phyloP scores from a whole-genome alignment of 2,797 vertebrate species.

The Bradypodion ventrale region DNA sequence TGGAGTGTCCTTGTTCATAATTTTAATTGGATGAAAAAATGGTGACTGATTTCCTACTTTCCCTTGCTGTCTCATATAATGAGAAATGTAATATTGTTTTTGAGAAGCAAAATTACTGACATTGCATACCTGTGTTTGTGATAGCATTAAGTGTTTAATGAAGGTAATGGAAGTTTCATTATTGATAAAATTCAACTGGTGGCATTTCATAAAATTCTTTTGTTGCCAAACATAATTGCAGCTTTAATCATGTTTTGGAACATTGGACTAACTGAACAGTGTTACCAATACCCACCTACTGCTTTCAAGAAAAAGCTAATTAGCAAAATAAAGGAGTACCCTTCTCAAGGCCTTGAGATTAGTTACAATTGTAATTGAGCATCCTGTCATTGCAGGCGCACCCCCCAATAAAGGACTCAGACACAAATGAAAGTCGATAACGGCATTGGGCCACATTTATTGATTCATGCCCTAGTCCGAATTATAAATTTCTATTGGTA shows the following conservation, averaged over 20 bases:
- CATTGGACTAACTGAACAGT: constrained; percentile 19
- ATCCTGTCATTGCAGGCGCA: not conserved
- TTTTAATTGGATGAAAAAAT: constrained; percentile 39
- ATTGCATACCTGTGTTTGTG: constrained; percentile 45
- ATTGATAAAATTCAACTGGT: constrained; percentile 49
- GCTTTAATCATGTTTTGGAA: constrained; percentile 33
- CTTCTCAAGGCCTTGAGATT: constrained; percentile 26
- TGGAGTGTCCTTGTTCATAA: constrained; percentile 32
- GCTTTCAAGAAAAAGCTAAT: constrained; percentile 50
- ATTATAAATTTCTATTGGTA: no score
- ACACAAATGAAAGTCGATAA: no score
- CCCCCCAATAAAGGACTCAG: no score
- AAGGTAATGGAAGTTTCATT: constrained; percentile 41
- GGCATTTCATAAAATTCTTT: constrained; percentile 53
- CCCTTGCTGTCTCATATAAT: constrained; percentile 21
- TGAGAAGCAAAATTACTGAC: constrained; percentile 38
- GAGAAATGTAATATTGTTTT: constrained; percentile 46
- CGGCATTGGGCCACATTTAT: no score
- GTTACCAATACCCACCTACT: constrained; percentile 33
- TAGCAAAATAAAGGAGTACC: constrained; percentile 20
- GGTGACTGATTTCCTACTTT: constrained; percentile 17
- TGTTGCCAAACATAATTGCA: constrained; percentile 41
- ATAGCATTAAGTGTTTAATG: constrained; percentile 47
- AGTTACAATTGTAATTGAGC: not conserved
- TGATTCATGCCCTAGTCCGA: no score